Conservation (phyloP, 2,113 vertebrate genomes). For the Carassius auratus region DNA sequence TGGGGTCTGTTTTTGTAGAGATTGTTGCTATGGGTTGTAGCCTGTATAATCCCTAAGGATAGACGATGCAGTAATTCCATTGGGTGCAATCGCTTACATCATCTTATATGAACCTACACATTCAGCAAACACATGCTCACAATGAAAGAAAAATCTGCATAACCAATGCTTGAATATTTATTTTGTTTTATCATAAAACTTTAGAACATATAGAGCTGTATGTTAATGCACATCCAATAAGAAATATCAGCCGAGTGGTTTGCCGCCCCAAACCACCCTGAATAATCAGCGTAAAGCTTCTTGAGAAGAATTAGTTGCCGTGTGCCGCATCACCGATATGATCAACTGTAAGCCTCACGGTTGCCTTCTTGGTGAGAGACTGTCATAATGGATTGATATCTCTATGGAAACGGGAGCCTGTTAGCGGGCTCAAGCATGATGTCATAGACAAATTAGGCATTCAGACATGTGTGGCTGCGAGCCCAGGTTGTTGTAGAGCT, state of each 20-base stretch:
- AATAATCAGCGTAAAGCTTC: neutral
- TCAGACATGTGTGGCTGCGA: slow-evolving; percentile 25
- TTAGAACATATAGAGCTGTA: neutral
- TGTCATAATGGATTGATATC: slow-evolving; percentile 46
- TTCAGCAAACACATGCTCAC: slow-evolving; percentile 13
- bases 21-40: neutral
- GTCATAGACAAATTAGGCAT: slow-evolving; percentile 44
- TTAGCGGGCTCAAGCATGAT: slow-evolving; percentile 34
- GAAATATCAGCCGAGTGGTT: neutral
- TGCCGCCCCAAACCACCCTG: neutral
- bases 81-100: neutral
- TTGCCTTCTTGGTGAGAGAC: slow-evolving; percentile 35
- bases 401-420: slow-evolving; percentile 45
- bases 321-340: neutral
- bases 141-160: neutral
- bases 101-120: slow-evolving; percentile 19
- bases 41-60: neutral
- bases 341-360: slow-evolving; percentile 31
- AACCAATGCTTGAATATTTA: neutral
- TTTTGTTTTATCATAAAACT: neutral
- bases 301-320: neutral
- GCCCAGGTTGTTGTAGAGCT: neutral
- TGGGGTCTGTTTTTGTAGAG: slow-evolving; percentile 22
- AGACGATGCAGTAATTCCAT: neutral
- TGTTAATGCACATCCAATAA: neutral